A percentile compares a stretch with the other conserved stretches of the same genome.
Evolutionary conservation across 2,888 invertebrate species (phyloP).

Genomic region (Dichetophora obliterata): DNA sequence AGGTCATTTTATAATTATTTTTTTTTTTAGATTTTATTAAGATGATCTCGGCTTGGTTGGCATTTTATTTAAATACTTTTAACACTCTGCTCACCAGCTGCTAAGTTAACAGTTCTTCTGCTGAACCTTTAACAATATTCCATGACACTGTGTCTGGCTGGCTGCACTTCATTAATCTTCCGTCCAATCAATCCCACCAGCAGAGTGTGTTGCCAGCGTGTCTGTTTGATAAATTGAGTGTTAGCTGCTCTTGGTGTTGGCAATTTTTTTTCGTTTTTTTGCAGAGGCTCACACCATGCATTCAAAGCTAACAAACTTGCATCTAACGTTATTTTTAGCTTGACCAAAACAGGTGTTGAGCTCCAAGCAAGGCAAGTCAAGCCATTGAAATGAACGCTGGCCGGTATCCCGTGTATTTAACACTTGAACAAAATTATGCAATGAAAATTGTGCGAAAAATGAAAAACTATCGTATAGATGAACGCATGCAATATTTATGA

Average conservation of each 20-base stretch:
- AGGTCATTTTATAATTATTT: no score
- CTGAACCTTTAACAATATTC: no score
- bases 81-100: no score
- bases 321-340: not conserved
- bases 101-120: no score
- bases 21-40: no score
- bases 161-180: slow-evolving; percentile 1
- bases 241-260: not conserved
- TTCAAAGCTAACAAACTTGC: not conserved
- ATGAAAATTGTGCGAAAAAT: not conserved
- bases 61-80: no score
- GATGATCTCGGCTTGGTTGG: no score
- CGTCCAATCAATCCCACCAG: not conserved
- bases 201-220: not conserved
- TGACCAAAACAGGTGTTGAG: slow-evolving; percentile 26
- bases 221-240: slow-evolving; percentile 24
- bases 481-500: not conserved
- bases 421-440: not conserved
- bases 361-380: not conserved
- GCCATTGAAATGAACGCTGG: not conserved
- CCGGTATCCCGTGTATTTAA: not conserved
- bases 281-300: not conserved
- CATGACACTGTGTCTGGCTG: not conserved
- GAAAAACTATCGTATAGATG: not conserved
- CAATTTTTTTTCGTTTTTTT: no score